phyloP scores from a whole-genome alignment of 2,113 vertebrate genomes.

The Camelus bactrianus region DNA sequence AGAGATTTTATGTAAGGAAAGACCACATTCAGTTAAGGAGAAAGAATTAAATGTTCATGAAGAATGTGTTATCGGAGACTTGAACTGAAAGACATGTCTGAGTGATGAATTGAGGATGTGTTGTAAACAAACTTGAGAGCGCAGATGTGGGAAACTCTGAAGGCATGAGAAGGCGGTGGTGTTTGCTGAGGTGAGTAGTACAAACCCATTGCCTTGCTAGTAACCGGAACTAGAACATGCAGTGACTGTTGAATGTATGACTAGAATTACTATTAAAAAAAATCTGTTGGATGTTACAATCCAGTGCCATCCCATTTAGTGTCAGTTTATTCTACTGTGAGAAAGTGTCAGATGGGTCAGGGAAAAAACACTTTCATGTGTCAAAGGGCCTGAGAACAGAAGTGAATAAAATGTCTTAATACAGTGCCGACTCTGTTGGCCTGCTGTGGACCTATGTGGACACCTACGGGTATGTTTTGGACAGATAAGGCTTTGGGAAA shows the following conservation, averaged over 20 bases:
- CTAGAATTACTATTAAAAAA: too few relatives aligned
- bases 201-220: not conserved
- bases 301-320: not conserved
- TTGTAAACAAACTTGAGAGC: not conserved
- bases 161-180: not conserved
- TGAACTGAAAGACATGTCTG: not conserved
- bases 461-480: not conserved
- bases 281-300: not conserved
- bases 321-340: not conserved
- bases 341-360: not conserved
- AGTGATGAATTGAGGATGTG: not conserved
- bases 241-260: not conserved
- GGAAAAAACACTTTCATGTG: not conserved
- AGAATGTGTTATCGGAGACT: not conserved
- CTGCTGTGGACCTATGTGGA: not conserved
- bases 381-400: not conserved
- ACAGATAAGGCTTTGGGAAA: not conserved
- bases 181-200: not conserved
- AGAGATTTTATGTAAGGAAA: not conserved
- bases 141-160: not conserved
- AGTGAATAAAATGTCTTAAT: not conserved
- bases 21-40: not conserved
- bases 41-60: constrained; percentile 2
- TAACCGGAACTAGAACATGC: not conserved
- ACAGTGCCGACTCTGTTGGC: not conserved